Evolutionary conservation across 2,888 invertebrate species (phyloP), one percentile per base, ranked within the genome.

Genomic region (Harpalus rubripes): DNA sequence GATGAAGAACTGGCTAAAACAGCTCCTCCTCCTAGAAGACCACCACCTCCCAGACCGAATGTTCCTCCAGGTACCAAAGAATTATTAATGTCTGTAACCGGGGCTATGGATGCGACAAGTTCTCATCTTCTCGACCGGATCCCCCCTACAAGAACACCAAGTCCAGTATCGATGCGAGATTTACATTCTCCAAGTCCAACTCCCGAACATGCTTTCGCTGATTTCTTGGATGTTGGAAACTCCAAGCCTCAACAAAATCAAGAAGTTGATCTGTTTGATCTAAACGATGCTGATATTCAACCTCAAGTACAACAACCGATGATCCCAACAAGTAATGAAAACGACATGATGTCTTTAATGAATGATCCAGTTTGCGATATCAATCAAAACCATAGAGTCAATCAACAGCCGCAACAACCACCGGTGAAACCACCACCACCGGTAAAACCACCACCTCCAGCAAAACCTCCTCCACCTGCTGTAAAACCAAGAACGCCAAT

Each of bases 41-140:
- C 92, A 32, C 93, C 93, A 6, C 92, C 92, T 52, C 92, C 93
- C 12, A 93, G 93, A 58, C 92, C 93, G 0, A 90, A 93, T 1
- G 93, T 94, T 15, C 94, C 95, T 4, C 93, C 95, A 22, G 94
- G 95, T 0, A 97, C 97, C 0, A 96, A 97, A 91, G 96, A 97
- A 89, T 92, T 98, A 22, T 95, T 97, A 74, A 93, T 96, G 87
- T 96, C 96, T 44, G 97, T 97, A 0, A 97, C 97, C 56, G 97
- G 96, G 1, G 96, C 96, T 84, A 94, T 97, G 95, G 97, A 98
- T 89, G 96, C 96, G 78, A 96, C 97, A 0, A 97, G 97, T 88
- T 95, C 96, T 3, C 95, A 96, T 89, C 91, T 98, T 81, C 91
- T 97, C 84, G 96, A 97, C 87, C 94, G 97, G 85, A 94, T 97